Conservation (phyloP, 1,140 invertebrate genomes). For the Anadara kagoshimensis region DNA sequence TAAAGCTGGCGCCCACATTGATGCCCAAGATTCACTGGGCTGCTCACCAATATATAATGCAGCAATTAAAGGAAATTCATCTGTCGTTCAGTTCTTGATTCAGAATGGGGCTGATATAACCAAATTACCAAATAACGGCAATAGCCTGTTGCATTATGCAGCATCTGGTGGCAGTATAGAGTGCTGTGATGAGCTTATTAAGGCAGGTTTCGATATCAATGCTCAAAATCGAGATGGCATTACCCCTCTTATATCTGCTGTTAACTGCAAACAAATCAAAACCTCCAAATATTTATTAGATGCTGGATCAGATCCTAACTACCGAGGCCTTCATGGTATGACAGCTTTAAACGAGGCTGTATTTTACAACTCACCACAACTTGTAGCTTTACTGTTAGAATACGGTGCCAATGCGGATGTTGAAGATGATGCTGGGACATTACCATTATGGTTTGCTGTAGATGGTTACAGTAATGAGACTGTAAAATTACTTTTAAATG, state of each 20-base stretch:
- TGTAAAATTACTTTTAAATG: constrained; percentile 55
- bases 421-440: constrained; percentile 59
- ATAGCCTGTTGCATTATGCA: constrained; percentile 68
- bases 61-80: constrained; percentile 56
- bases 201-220: constrained; percentile 63
- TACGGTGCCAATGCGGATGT: constrained; percentile 59
- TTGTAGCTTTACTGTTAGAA: constrained; percentile 59
- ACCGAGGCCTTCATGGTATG: constrained; percentile 59
- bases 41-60: constrained; percentile 65
- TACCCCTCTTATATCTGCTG: constrained; percentile 66
- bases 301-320: constrained; percentile 52
- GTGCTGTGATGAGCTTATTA: constrained; percentile 62
- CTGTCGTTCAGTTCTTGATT: constrained; percentile 60
- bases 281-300: constrained; percentile 54
- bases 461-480: constrained; percentile 53
- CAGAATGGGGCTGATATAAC: constrained; percentile 58
- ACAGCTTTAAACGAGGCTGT: constrained; percentile 67
- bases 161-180: constrained; percentile 65
- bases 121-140: constrained; percentile 58
- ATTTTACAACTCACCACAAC: constrained; percentile 54
- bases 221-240: constrained; percentile 62
- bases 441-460: constrained; percentile 66
- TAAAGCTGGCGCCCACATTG: constrained; percentile 64
- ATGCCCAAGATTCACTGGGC: constrained; percentile 63
- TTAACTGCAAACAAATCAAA: constrained; percentile 58